Evolutionary conservation across 2,888 invertebrate genomes (phyloP).

Genomic region (Eupithecia abbreviata): DNA sequence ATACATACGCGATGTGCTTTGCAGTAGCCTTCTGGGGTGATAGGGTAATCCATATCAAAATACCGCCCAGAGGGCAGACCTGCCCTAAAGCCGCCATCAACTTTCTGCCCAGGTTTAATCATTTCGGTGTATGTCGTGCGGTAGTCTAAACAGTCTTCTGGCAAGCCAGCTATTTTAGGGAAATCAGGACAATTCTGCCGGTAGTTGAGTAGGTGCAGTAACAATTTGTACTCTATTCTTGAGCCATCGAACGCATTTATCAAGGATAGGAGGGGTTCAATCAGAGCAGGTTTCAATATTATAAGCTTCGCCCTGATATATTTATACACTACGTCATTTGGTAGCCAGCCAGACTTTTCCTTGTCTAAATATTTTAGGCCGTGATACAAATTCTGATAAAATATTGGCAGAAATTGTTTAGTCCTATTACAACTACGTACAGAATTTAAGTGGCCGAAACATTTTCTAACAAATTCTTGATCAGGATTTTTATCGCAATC

Average conservation of each 20-base stretch:
- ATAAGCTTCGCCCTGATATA: conserved; percentile 71
- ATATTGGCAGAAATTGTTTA: conserved; percentile 61
- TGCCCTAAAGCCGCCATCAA: conserved; percentile 58
- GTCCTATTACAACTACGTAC: conserved; percentile 62
- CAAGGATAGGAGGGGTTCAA: conserved; percentile 77
- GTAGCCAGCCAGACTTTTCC: conserved; percentile 75
- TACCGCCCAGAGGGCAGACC: conserved; percentile 75
- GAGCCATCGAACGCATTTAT: conserved; percentile 76
- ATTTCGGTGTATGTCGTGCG: conserved; percentile 73
- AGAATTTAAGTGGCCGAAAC: conserved; percentile 75
- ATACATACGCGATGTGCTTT: conserved; percentile 62
- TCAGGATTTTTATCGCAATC: conserved; percentile 64
- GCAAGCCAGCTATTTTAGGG: conserved; percentile 69
- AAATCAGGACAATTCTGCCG: conserved; percentile 69
- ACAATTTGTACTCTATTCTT: conserved; percentile 77
- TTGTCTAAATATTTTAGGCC: conserved; percentile 66
- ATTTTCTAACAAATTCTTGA: conserved; percentile 69
- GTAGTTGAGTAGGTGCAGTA: conserved; percentile 77
- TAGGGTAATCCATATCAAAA: conserved; percentile 69
- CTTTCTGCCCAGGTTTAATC: conserved; percentile 63
- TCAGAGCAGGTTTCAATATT: conserved; percentile 71
- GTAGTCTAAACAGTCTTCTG: conserved; percentile 64
- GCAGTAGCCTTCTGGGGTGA: conserved; percentile 60
- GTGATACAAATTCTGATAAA: conserved; percentile 64
- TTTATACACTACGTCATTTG: conserved; percentile 70